Evolutionary conservation across 1,140 invertebrate genomes (phyloP), one percentile per base, ranked within the genome.

Genomic region (Pseudomyrmex gracilis): DNA sequence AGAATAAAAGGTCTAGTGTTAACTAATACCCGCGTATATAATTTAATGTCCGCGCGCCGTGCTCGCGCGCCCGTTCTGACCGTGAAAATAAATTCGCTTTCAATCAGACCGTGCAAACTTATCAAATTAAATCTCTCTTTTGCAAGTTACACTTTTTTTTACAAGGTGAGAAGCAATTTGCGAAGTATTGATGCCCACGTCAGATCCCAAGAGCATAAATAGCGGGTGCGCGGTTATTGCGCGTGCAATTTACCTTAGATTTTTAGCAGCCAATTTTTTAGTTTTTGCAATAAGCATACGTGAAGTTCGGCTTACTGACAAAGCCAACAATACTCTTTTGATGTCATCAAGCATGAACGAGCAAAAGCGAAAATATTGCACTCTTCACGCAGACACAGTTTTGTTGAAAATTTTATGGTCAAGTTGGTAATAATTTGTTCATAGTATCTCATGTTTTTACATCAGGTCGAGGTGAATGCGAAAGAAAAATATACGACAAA

Each of bases 61-160:
- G n/a, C 24, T 22, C 34, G 2, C 61, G 17, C 55, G 20, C 64
- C 20, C 22, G 20, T 12, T 61, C n/a, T 53, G 68, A 12, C 47
- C 24, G 47, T 43, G 34, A 84, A 87, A 87, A 73, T 78, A 58
- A 73, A 51, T 66, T 67, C 45, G 17, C 22, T 43, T 34, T 80
- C 55, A 47, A 80, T 58, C 66, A 34, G n/a, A n/a, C 66, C n/a
- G 76, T 10, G 53, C n/a, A 22, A 71, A 80, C 58, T 47, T 80
- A 60, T 80, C 76, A 60, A 80, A 70, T 80, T 80, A 80, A 80
- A 80, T 71, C 66, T 80, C 45, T 12, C 45, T 58, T 17, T 49
- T 22, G 53, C 22, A 55, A 70, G 53, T 60, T 70, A 80, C 20
- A 78, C 47, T 78, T 77, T 60, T 57, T 78, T 67, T 47, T 17